These are phyloP conservation scores for Adelognathus sp. DNA, from an alignment of 2,888 invertebrate genomes.

Conservation along the genomic window DNA sequence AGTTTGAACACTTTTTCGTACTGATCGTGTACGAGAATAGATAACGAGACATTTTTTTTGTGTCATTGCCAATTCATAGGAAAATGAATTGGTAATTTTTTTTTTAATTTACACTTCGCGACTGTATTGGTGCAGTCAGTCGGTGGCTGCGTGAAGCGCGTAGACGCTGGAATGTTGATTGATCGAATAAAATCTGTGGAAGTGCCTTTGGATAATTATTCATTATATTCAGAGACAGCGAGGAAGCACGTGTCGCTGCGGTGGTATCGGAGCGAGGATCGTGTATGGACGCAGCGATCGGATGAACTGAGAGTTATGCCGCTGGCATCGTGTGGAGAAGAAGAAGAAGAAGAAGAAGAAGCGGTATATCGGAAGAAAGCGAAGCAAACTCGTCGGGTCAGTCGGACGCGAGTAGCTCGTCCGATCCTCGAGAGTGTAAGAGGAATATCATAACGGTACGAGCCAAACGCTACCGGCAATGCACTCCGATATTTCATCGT, in stretches of 20 bases:
- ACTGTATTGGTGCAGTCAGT: not conserved
- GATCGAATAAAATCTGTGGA: not conserved
- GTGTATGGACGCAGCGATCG: not conserved
- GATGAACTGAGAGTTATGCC: no score
- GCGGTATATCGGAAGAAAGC: constrained; percentile 17
- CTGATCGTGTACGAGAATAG: no score
- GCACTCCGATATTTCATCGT: not conserved
- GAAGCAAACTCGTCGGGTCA: constrained; percentile 38
- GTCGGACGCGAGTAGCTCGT: constrained; percentile 10
- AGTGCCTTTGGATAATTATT: not conserved
- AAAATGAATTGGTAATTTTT: not conserved
- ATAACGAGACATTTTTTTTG: no score
- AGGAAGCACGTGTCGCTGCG: not conserved
- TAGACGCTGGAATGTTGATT: not conserved
- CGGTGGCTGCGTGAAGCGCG: not conserved
- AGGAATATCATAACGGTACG: constrained; percentile 7
- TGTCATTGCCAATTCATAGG: no score
- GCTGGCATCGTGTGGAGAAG: no score
- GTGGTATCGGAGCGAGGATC: not conserved
- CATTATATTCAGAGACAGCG: not conserved
- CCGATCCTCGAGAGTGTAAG: not conserved
- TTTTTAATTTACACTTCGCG: not conserved
- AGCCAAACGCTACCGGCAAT: not conserved
- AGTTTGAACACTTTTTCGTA: no score
- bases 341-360: no score